Base-by-base conservation (phyloP, 2,113 vertebrate genomes). In the Miniopterus natalensis region DNA sequence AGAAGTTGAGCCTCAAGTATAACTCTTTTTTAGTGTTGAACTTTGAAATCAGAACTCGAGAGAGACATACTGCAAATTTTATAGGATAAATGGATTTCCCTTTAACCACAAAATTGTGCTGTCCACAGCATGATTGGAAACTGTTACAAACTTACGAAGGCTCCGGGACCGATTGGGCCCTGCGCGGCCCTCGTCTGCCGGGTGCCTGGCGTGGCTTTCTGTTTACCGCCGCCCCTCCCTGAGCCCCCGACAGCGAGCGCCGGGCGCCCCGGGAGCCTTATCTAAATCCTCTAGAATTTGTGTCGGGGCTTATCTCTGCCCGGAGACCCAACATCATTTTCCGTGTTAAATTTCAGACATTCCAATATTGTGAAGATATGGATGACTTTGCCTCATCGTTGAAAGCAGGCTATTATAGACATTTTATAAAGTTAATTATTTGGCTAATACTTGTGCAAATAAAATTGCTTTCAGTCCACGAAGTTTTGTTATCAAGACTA, bases 91-190 rank as follows among this genome's bases (percentile, higher is more conserved):
- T 85, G 94, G 89, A 96, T 96, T 86, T 57, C 74, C 21, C 88
- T 97, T 97, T 97, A 97, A 88, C 84, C 84, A 96, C 65, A 27
- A 94, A 97, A 96, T 36, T 88, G 66, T 95, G 53, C 57, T 97
- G 90, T 97, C 92, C 80, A 88, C 88, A 90, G 81, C 47, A 40
- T 97, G 89, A 97, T 59, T 90, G 95, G 96, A 97, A 98, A 85
- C 84, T 78, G 61, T 96, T 92, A 86, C 20, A 20, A 65, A 84
- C n/a, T 93, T 97, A 47, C 92, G 45, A 42, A 55, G 70, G 94
- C 79, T 15, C 97, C 66, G 18, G 86, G 73, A 45, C 31, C 92
- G 71, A 97, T 98, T 96, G 97, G 80, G 9, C 65, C 0, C 0
- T 84, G 57, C 90, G 63, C 88, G 53, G 36, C 91, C 95, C 95